These are phyloP conservation scores for Epizoanthus scotinus DNA, from an alignment of 92 coral and sea anemone genomes.

Conservation along the genomic window DNA sequence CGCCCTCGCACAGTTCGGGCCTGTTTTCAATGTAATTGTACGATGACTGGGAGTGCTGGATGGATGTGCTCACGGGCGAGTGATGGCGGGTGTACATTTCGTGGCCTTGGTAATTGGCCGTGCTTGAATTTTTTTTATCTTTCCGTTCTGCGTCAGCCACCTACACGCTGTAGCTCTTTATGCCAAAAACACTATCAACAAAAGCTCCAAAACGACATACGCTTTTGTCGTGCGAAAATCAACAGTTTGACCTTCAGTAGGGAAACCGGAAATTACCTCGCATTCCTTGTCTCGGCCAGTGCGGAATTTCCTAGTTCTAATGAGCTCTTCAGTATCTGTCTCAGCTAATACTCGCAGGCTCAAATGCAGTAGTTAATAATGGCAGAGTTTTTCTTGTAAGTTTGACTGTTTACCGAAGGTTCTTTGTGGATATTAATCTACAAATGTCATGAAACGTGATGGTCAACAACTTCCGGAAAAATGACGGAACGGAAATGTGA, in stretches of 20 bases:
- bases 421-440: conserved; percentile 19
- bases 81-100: conserved; percentile 30
- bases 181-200: conserved; percentile 25
- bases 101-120: conserved; percentile 10
- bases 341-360: conserved; percentile 10
- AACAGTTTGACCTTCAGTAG: conserved; percentile 29
- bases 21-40: conserved; percentile 36
- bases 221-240: conserved; percentile 36
- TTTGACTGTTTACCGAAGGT: conserved; percentile 35
- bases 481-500: conserved; percentile 46
- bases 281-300: conserved; percentile 4
- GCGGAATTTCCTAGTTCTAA: background rate
- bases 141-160: conserved; percentile 19
- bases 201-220: conserved; percentile 21
- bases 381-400: background rate
- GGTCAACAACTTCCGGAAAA: conserved; percentile 39
- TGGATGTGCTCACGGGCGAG: conserved; percentile 3
- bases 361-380: conserved; percentile 4
- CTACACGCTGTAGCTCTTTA: conserved; percentile 19
- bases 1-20: conserved; percentile 24
- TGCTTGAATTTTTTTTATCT: conserved; percentile 29
- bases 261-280: conserved; percentile 31
- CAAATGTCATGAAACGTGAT: conserved; percentile 18
- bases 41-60: conserved; percentile 15
- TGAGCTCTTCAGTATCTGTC: background rate